Evolutionary conservation across 2,113 vertebrate genomes (phyloP), one percentile per base, ranked within the genome.

Genomic region (Cathartes aura): DNA sequence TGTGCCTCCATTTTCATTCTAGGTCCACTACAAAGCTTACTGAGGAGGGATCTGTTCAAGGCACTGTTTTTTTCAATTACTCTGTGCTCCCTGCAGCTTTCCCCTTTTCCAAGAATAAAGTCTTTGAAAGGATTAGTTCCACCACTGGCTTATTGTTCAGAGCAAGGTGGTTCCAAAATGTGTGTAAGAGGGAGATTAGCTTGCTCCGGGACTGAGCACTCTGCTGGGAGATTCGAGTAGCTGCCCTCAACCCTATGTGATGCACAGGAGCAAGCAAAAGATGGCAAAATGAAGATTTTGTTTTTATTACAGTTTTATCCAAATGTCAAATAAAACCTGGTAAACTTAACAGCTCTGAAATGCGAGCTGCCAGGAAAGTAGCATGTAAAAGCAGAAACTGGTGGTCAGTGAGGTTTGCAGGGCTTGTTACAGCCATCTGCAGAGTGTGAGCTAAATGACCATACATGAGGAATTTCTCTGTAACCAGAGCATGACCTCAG

Each of bases 71-170:
- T 89, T 89, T n/a, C n/a, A 84, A 43, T 75, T 62, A 74, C 42
- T 66, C 21, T 36, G 5, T 58, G 47, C n/a, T 91, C 50, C 56
- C 60, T 74, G 12, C 22, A 82, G 73, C 29, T 71, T 78, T 79
- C 43, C 6, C 12, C 32, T 87, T 87, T 85, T 67, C n/a, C 55
- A 66, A 55, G 26, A 52, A 45, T 11, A 52, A 86, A 59, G 36
- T 42, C 48, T 88, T 93, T 56, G 67, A 60, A 90, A 92, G 63
- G 82, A 90, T 82, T 75, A 93, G 56, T 94, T 96, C 88, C 66
- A 90, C 56, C 70, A 72, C 18, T 26, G 17, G 22, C 32, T 89
- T 50, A 55, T 22, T 90, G n/a, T 63, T 90, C 56, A 68, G 73
- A 76, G 84, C 12, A 15, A 62, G 34, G 27, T 42, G 34, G 55